These are phyloP conservation scores for Hippocampus comes DNA, from an alignment of 2,113 vertebrate species.

Conservation along the genomic window DNA sequence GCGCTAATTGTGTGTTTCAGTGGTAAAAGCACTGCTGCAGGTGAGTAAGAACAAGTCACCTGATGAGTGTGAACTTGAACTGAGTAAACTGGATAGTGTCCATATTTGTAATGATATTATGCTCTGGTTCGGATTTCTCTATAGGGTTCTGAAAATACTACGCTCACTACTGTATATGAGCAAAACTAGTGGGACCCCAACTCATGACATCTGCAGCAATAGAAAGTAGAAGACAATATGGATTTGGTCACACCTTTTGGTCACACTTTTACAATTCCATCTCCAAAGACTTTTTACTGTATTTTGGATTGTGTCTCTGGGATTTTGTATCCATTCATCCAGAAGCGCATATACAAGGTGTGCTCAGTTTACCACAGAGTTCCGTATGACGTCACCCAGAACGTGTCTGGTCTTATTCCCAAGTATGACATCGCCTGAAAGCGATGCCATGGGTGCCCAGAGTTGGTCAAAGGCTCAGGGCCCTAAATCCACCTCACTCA, in stretches of 20 bases:
- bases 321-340: no score
- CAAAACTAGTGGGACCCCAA: neutral
- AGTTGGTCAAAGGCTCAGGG: no score
- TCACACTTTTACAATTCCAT: neutral
- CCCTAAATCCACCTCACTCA: no score
- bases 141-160: neutral
- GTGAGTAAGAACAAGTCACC: conserved; percentile 33
- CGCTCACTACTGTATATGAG: neutral
- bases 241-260: neutral
- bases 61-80: conserved; percentile 30
- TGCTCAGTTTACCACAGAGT: no score
- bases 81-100: conserved; percentile 16
- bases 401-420: no score
- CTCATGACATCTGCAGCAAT: neutral
- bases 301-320: no score
- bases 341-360: no score
- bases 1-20: conserved; percentile 34
- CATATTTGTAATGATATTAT: conserved; percentile 5
- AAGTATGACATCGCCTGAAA: no score
- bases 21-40: conserved; percentile 29
- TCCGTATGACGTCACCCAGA: no score
- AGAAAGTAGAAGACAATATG: neutral
- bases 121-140: neutral
- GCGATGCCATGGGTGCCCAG: no score
- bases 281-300: neutral